These are phyloP conservation scores for Sebastes iracundus DNA, from an alignment of 2,797 vertebrate species.

Conservation along the genomic window DNA sequence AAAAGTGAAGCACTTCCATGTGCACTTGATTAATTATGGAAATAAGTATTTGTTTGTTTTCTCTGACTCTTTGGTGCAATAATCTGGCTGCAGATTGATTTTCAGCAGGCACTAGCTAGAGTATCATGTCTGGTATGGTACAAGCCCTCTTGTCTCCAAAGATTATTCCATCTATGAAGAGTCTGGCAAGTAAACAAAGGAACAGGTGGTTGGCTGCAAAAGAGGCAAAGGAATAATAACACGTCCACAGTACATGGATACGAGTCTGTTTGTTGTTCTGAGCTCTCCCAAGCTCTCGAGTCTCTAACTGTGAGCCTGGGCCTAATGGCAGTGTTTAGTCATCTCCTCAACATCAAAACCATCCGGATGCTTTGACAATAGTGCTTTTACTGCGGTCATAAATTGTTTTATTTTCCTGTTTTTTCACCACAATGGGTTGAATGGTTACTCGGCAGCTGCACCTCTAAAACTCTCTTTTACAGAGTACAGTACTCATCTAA, in stretches of 20 bases:
- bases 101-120: slow-evolving; percentile 59
- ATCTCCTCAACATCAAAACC: slow-evolving; percentile 30
- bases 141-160: slow-evolving; percentile 61
- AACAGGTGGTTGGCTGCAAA: slow-evolving; percentile 74
- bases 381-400: not conserved
- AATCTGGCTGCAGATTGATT: slow-evolving; percentile 67
- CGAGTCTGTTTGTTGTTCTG: slow-evolving; percentile 64
- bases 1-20: slow-evolving; percentile 52
- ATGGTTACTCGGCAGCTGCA: not conserved
- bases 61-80: slow-evolving; percentile 53
- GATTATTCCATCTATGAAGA: slow-evolving; percentile 75
- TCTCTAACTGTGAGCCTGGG: slow-evolving; percentile 35
- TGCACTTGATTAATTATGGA: slow-evolving; percentile 72
- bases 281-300: slow-evolving; percentile 26
- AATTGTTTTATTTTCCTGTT: not conserved
- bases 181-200: slow-evolving; percentile 76
- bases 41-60: slow-evolving; percentile 72
- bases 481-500: not conserved
- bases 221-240: slow-evolving; percentile 66
- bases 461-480: not conserved
- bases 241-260: slow-evolving; percentile 52
- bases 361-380: slow-evolving; percentile 28
- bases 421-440: not conserved
- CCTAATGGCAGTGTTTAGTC: slow-evolving; percentile 58
- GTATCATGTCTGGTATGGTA: slow-evolving; percentile 65